Conservation (phyloP, 2,113 vertebrate species). For the Corythornis cristatus region DNA sequence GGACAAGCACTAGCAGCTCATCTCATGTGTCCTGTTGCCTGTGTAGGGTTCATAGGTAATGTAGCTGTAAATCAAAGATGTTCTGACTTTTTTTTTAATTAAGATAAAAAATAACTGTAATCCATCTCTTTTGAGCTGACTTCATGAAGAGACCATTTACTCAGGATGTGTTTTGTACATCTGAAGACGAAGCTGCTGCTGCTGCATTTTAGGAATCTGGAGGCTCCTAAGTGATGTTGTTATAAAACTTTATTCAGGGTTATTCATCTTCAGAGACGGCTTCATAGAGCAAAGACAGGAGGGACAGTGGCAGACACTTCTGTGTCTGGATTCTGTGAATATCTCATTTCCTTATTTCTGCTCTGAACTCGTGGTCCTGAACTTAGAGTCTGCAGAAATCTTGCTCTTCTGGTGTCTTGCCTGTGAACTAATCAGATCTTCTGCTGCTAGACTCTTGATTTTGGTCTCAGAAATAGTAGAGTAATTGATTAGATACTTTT, state of each 20-base stretch:
- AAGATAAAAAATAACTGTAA: not conserved
- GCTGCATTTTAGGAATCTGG: not conserved
- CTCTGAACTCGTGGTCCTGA: not conserved
- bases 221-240: not conserved
- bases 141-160: not conserved
- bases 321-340: not conserved
- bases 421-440: not conserved
- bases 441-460: not conserved
- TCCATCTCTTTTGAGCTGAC: not conserved
- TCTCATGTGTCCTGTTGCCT: not conserved
- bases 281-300: not conserved
- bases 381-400: not conserved
- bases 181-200: not conserved
- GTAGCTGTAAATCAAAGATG: not conserved
- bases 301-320: fast-evolving
- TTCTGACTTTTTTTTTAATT: not conserved
- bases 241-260: not conserved
- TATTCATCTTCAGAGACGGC: not conserved
- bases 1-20: not conserved
- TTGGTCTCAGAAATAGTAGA: not conserved
- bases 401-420: not conserved
- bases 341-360: not conserved
- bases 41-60: not conserved
- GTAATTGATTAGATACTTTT: not conserved
- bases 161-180: not conserved